Evolutionary conservation across 2,797 vertebrate species (phyloP).

Genomic region (Lerista edwardsae): DNA sequence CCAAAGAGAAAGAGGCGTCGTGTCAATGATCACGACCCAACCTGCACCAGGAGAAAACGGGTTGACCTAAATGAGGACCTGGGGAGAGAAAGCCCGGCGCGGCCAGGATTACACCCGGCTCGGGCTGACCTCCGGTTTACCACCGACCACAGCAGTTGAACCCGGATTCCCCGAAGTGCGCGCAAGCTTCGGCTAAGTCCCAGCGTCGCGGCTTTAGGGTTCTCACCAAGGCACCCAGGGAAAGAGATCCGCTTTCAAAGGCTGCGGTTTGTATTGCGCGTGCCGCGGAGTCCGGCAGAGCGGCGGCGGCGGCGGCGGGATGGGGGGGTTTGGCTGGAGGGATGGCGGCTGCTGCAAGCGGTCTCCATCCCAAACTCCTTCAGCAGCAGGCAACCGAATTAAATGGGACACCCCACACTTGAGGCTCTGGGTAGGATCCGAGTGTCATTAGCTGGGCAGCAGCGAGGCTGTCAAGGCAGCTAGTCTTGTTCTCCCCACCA

Average conservation of each 20-base stretch:
- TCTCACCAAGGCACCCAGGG: background rate
- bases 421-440: background rate
- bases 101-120: background rate
- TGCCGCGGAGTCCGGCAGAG: background rate
- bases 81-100: background rate
- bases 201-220: background rate
- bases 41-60: too few species aligned
- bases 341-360: background rate
- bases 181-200: background rate
- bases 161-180: background rate
- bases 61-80: too few species aligned
- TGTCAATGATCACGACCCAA: too few species aligned
- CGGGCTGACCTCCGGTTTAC: background rate
- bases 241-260: background rate
- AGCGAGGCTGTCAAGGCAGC: too few species aligned
- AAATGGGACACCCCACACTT: background rate
- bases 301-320: too few species aligned
- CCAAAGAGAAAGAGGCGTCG: too few species aligned
- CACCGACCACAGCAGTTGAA: background rate
- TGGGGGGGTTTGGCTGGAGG: background rate
- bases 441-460: too few species aligned
- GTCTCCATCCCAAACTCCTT: background rate
- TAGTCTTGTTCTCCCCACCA: background rate
- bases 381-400: background rate
- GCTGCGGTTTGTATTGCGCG: background rate